Percentiles rank a stretch among this genome's conserved stretches.
Evolutionary conservation across 2,113 vertebrate genomes (phyloP).

Genomic region (Bungarus multicinctus): DNA sequence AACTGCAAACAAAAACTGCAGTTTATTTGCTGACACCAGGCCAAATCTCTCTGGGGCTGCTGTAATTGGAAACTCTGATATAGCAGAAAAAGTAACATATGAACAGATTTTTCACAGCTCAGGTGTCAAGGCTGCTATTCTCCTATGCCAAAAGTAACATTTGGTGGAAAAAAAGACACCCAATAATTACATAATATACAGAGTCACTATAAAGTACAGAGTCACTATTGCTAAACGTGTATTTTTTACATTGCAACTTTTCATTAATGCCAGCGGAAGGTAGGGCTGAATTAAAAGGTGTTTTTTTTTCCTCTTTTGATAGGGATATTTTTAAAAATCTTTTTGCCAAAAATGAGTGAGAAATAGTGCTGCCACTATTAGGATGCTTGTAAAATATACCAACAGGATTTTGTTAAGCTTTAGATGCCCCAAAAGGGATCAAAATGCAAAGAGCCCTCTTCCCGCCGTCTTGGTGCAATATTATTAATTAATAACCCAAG

Average conservation of each 20-base stretch:
- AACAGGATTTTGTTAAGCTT: not conserved
- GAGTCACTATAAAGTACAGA: not conserved
- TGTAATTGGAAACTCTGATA: not conserved
- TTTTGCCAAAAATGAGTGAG: not conserved
- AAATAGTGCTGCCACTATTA: not conserved
- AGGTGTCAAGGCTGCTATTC: not conserved
- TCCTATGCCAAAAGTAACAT: not conserved
- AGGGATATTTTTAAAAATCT: not conserved
- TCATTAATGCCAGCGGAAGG: not conserved
- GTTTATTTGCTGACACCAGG: not conserved
- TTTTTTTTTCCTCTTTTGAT: not conserved
- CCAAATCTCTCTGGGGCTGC: not conserved
- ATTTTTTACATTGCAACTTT: not conserved
- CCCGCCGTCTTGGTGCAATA: not conserved
- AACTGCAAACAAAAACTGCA: not conserved
- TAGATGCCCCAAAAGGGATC: not conserved
- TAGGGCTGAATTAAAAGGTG: not conserved
- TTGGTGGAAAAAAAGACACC: not conserved
- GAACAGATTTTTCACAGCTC: not conserved
- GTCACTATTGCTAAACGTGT: not conserved
- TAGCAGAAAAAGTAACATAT: not conserved
- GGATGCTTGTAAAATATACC: not conserved
- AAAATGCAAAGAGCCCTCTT: not conserved
- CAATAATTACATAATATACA: not conserved
- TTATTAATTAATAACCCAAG: not conserved